These are phyloP conservation scores for Cosmia pyralina DNA, from an alignment of 2,888 invertebrate species.

Conservation along the genomic window DNA sequence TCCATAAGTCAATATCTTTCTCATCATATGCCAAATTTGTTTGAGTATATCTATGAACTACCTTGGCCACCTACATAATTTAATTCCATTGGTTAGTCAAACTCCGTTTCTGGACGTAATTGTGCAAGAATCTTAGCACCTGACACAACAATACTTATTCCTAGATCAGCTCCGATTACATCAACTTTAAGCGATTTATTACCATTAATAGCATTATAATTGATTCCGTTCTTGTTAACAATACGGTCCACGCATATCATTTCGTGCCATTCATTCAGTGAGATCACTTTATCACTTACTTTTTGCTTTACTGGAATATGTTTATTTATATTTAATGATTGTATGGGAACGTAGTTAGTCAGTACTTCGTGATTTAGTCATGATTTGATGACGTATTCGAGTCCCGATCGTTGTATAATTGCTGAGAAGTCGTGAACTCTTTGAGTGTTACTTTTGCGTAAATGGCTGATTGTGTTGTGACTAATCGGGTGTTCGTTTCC, in stretches of 20 bases:
- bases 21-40: not conserved
- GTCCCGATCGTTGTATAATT: constrained; percentile 79
- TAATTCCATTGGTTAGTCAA: constrained; percentile 17
- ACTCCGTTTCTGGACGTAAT: constrained; percentile 23
- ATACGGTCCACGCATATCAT: constrained; percentile 54
- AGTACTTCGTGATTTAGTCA: constrained; percentile 77
- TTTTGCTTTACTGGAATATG: constrained; percentile 49
- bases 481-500: constrained; percentile 81
- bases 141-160: constrained; percentile 41
- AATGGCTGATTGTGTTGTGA: constrained; percentile 82
- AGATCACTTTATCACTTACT: constrained; percentile 58
- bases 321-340: constrained; percentile 48
- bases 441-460: constrained; percentile 80
- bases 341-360: constrained; percentile 76
- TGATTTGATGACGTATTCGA: constrained; percentile 74
- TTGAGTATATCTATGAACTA: not conserved
- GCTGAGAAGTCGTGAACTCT: constrained; percentile 81
- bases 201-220: constrained; percentile 47
- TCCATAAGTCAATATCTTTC: not conserved
- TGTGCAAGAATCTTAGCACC: constrained; percentile 43
- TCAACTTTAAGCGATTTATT: constrained; percentile 52
- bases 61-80: not conserved
- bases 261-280: constrained; percentile 49
- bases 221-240: constrained; percentile 58
- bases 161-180: constrained; percentile 52